Evolutionary conservation across 2,113 vertebrate species (phyloP).

Genomic region (Perca schrenkii): DNA sequence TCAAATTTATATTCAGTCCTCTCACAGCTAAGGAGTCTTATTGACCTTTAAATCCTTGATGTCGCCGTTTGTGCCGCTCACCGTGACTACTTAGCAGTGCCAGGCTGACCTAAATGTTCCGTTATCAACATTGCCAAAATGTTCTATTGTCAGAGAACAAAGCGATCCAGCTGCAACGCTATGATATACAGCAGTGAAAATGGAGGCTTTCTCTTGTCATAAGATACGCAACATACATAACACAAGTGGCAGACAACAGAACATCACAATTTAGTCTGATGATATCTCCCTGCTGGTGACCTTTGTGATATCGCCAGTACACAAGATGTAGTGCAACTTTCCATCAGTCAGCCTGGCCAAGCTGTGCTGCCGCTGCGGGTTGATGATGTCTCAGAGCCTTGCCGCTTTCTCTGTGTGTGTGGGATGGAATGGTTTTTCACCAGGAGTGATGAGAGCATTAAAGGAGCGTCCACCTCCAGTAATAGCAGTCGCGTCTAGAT

Average conservation of each 20-base stretch:
- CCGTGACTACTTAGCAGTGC: conserved; percentile 30
- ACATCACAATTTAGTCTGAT: conserved; percentile 11
- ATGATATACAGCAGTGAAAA: neutral
- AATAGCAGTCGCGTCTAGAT: conserved; percentile 32
- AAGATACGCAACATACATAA: neutral
- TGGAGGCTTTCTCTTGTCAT: neutral
- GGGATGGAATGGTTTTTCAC: conserved; percentile 43
- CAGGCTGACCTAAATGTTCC: conserved; percentile 19
- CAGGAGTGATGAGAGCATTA: conserved; percentile 60
- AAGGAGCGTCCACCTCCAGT: conserved; percentile 41
- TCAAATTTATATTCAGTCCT: conserved; percentile 40
- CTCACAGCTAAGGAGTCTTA: conserved; percentile 20
- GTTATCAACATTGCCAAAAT: conserved; percentile 16
- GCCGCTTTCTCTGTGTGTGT: neutral
- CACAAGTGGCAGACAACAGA: neutral
- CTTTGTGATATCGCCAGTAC: conserved; percentile 8
- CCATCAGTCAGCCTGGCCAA: conserved; percentile 1
- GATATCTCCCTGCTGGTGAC: neutral
- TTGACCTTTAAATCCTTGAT: conserved; percentile 64
- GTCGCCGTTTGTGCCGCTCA: conserved; percentile 9
- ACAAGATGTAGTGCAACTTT: conserved; percentile 5
- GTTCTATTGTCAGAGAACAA: neutral
- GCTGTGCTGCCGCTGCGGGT: neutral
- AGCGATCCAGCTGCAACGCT: neutral
- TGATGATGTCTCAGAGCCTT: conserved; percentile 51